phyloP scores from a whole-genome alignment of 2,797 vertebrate species.

The Hapalemur alaotrensis region DNA sequence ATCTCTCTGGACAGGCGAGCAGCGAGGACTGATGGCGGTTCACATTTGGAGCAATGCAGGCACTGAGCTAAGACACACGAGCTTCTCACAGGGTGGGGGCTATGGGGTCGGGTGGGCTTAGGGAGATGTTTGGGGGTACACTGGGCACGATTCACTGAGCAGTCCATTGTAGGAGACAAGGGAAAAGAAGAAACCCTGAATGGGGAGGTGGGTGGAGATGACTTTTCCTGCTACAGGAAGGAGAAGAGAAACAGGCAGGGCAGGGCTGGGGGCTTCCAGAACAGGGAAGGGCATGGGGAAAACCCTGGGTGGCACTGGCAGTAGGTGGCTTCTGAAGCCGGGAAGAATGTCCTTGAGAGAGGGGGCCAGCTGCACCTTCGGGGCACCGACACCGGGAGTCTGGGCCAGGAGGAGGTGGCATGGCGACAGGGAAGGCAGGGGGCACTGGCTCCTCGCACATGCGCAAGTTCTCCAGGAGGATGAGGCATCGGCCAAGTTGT shows the following conservation, averaged over 20 bases:
- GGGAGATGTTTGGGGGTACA: not conserved
- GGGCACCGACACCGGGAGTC: not conserved
- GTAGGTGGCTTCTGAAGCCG: not conserved
- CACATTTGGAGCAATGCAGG: not conserved
- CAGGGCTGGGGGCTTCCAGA: not conserved
- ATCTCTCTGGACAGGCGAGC: not conserved
- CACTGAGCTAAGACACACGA: not conserved
- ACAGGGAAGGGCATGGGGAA: too few species aligned
- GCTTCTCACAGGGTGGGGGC: not conserved
- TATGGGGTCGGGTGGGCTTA: too few species aligned
- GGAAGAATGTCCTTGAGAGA: not conserved
- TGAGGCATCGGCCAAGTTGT: rapidly evolving
- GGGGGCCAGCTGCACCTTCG: rapidly evolving
- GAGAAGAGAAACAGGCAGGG: not conserved
- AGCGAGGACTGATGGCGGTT: rapidly evolving
- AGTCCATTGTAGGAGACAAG: too few species aligned
- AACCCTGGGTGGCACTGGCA: not conserved
- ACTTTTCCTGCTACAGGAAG: not conserved
- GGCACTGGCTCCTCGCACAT: rapidly evolving
- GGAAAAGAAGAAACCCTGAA: not conserved
- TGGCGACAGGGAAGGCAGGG: not conserved
- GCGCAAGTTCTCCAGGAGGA: not conserved
- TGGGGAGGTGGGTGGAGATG: too few species aligned
- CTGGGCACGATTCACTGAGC: not conserved
- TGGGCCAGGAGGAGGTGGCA: not conserved